Conservation (phyloP, 2,888 invertebrate species). For the Monochamus alternatus region DNA sequence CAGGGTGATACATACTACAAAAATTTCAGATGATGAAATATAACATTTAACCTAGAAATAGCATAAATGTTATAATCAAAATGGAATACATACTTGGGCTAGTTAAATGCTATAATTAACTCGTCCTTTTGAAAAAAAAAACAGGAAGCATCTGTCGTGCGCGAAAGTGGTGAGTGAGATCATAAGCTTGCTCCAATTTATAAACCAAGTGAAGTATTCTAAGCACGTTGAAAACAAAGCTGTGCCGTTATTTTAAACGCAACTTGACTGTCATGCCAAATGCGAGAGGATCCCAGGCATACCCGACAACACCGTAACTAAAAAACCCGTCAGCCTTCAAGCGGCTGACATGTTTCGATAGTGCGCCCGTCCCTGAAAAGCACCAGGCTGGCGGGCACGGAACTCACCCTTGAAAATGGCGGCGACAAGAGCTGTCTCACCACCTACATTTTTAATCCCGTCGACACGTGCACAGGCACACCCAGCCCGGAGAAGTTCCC, state of each 20-base stretch:
- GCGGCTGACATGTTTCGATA: conserved; percentile 45
- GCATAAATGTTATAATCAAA: background rate
- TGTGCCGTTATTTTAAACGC: background rate
- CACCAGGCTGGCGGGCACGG: conserved; percentile 68
- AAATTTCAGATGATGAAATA: too few species aligned
- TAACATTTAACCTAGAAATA: too few species aligned
- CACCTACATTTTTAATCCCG: conserved; percentile 74
- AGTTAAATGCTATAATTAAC: background rate
- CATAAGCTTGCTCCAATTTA: background rate
- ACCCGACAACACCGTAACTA: conserved; percentile 25
- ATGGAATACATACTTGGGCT: background rate
- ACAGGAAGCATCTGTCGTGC: background rate
- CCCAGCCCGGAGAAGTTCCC: conserved; percentile 73
- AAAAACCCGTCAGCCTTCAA: conserved; percentile 27
- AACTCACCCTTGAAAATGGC: conserved; percentile 59
- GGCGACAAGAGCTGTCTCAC: conserved; percentile 69
- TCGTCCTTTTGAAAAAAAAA: background rate
- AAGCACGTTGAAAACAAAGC: conserved; percentile 2
- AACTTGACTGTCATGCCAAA: conserved; percentile 17
- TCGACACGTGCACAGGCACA: conserved; percentile 76
- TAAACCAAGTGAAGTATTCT: background rate
- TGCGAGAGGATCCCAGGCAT: background rate
- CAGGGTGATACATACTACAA: too few species aligned
- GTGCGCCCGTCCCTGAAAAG: conserved; percentile 27
- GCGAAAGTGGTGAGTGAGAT: background rate